Evolutionary conservation across 2,797 vertebrate species (phyloP), one percentile per base, ranked within the genome.

Genomic region (Lophotriccus pileatus): DNA sequence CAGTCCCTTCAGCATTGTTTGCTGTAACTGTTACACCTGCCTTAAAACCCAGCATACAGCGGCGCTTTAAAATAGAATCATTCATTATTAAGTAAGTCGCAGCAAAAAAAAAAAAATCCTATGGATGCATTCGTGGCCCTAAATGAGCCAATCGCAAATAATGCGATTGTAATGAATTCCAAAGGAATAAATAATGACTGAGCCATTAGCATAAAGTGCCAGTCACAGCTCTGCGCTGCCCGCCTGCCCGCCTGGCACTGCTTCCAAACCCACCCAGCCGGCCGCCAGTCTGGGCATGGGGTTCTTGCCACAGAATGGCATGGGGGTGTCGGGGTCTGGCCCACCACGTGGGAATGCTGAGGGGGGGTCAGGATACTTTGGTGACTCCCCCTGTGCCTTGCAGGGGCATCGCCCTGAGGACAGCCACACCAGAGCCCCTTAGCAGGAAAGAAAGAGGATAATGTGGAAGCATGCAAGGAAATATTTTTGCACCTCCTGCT

Each of bases 171-270:
- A 96, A 96, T 94, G 84, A 94, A 94, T 94, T 95, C 94, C 60
- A 52, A 84, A 90, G 63, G 78, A 95, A 93, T 91, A 97, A 95
- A 76, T 84, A 85, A 93, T 72, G 90, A 46, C 66, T 53, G 87
- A 55, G 37, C 53, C 72, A 94, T 95, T 97, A 93, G 90, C 95
- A 95, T 95, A 95, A 95, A 92, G 93, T 89, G 87, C 90, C 94
- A 94, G 93, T 53, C 95, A 75, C 87, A 93, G 92, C 93, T 94
- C 94, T 36, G 77, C 3, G 18, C 84, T 92, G 94, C 93, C 92
- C 30, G 89, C 89, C 93, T 80, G n/a, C 75, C 77, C 66, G 52
- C 91, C 93, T 96, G 94, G 95, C 94, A 75, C 53, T 1, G 5
- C 84, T 93, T 89, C 84, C 93, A 77, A 88, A 78, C 44, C 64